Percentiles rank a stretch among this genome's conserved stretches.
These are phyloP conservation scores for Rosalia funebris DNA, from an alignment of 2,888 invertebrate genomes.

Conservation along the genomic window DNA sequence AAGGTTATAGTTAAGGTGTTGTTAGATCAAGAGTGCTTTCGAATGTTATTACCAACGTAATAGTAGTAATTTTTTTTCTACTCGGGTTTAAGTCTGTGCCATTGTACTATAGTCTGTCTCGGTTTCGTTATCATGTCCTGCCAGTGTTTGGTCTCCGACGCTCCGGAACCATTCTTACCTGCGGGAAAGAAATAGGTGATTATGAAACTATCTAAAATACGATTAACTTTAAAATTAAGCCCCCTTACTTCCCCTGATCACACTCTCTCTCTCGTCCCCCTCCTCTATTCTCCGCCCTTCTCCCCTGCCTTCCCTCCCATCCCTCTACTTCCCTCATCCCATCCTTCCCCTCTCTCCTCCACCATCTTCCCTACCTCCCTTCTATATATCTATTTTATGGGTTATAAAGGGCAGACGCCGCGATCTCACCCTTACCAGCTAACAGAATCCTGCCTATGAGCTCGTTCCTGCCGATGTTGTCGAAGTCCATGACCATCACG, in stretches of 20 bases:
- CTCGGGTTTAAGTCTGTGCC: constrained; percentile 96
- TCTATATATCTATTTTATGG: no score
- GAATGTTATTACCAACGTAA: constrained; percentile 37
- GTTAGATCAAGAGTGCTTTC: constrained; percentile 33
- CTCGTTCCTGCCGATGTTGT: constrained; percentile 94
- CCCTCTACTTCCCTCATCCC: no score
- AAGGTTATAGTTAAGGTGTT: constrained; percentile 26
- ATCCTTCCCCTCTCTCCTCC: no score
- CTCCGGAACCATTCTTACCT: constrained; percentile 94
- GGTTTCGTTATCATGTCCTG: constrained; percentile 98
- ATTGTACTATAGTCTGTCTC: constrained; percentile 93
- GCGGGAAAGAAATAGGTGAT: constrained; percentile 44
- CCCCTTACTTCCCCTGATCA: no score
- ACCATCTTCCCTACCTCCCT: no score
- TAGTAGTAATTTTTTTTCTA: constrained; percentile 64
- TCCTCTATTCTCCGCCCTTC: no score
- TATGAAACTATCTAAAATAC: no score
- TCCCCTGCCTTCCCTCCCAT: no score
- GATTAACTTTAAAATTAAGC: no score
- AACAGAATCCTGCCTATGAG: constrained; percentile 91
- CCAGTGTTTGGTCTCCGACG: constrained; percentile 97
- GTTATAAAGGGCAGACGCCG: no score
- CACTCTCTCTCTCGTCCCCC: no score
- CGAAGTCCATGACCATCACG: constrained; percentile 97
- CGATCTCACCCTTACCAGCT: constrained; percentile 82